phyloP scores from a whole-genome alignment of 2,113 vertebrate species.

The Petrocephalus zakoni region DNA sequence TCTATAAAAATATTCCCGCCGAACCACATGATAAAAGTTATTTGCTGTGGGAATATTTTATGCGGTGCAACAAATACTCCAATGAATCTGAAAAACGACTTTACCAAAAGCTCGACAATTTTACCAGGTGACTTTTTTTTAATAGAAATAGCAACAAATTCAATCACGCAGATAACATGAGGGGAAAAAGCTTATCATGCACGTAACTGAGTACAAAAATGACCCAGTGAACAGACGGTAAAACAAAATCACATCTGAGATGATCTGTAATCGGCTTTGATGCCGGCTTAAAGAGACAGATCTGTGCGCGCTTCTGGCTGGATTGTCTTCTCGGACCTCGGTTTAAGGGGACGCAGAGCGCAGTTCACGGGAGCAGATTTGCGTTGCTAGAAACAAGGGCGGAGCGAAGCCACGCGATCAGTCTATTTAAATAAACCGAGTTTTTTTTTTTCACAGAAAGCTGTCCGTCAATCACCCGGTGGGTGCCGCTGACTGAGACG shows the following conservation, averaged over 20 bases:
- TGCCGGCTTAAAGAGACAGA: constrained; percentile 64
- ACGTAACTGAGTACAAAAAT: constrained; percentile 17
- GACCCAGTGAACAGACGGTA: constrained; percentile 51
- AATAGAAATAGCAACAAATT: not conserved
- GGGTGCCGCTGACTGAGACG: not conserved
- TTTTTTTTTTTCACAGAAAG: constrained; percentile 9
- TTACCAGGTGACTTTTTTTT: constrained; percentile 1
- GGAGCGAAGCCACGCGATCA: constrained; percentile 34
- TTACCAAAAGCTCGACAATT: constrained; percentile 42
- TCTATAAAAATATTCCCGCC: constrained; percentile 24
- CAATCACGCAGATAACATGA: not conserved
- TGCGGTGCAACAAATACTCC: constrained; percentile 39
- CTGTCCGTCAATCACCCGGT: constrained; percentile 7
- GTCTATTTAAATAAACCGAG: constrained; percentile 11
- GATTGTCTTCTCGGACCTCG: constrained; percentile 13
- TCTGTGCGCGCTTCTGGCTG: constrained; percentile 27
- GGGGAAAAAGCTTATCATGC: not conserved
- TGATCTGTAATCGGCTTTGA: constrained; percentile 77
- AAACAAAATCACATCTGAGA: constrained; percentile 59
- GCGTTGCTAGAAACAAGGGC: constrained; percentile 51
- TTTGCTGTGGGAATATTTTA: constrained; percentile 34
- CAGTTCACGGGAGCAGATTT: constrained; percentile 22
- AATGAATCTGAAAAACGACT: constrained; percentile 19
- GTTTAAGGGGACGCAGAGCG: constrained; percentile 8
- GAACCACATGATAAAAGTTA: constrained; percentile 54